A percentile compares a stretch with the other conserved stretches of the same genome.
Evolutionary conservation across 2,113 vertebrate genomes (phyloP).

Genomic region (Apteryx owenii): DNA sequence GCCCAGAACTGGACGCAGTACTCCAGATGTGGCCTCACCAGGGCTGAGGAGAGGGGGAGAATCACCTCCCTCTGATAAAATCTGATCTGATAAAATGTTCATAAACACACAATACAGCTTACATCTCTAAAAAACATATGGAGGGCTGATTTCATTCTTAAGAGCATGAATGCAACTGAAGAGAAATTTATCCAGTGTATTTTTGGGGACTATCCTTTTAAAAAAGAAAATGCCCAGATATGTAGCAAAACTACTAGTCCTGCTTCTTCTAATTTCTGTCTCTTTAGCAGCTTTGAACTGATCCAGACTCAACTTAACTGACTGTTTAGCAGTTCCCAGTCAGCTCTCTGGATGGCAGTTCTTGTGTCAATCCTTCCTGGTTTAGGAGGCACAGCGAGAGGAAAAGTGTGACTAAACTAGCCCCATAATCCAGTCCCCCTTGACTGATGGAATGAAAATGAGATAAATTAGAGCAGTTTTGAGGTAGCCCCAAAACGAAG

Average conservation of each 20-base stretch:
- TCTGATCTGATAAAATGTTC: neutral
- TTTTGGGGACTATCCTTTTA: neutral
- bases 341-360: neutral
- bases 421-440: neutral
- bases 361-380: neutral
- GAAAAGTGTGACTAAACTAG: rapidly evolving
- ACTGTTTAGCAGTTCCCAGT: neutral
- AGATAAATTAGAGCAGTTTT: neutral
- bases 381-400: neutral
- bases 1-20: too few species aligned
- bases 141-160: neutral
- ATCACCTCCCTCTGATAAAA: too few species aligned
- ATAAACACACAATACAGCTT: neutral
- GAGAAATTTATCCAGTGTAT: neutral
- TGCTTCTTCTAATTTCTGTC: neutral
- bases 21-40: too few species aligned
- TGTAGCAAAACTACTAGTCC: neutral
- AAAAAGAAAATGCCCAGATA: neutral
- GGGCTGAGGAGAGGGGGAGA: too few species aligned
- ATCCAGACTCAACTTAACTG: neutral
- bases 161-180: neutral
- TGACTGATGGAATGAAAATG: neutral
- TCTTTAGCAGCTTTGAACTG: neutral
- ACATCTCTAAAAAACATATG: neutral
- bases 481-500: neutral